Conservation (phyloP, 2,888 invertebrate species). For the Eulithis prunata region DNA sequence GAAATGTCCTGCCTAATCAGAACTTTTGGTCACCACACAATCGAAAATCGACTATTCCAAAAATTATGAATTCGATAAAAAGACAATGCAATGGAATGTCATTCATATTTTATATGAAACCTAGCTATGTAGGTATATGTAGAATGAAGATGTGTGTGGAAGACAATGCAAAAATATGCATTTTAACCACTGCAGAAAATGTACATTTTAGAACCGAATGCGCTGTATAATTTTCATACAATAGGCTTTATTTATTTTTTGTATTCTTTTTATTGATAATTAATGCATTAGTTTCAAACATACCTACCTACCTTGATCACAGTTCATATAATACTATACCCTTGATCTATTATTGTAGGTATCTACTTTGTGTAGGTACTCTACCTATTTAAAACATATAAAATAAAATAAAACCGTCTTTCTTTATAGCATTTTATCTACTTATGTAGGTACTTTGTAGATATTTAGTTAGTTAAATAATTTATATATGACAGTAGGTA, state of each 20-base stretch:
- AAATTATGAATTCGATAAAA: slow-evolving; percentile 1
- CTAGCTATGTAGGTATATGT: background rate
- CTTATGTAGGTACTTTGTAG: background rate
- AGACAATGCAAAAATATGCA: slow-evolving; percentile 27
- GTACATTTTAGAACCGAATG: slow-evolving; percentile 27
- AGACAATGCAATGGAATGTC: slow-evolving; percentile 5
- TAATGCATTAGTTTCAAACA: background rate
- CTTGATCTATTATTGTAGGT: too few relatives aligned
- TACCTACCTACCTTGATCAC: too few relatives aligned
- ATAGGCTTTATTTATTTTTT: slow-evolving; percentile 38
- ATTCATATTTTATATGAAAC: slow-evolving; percentile 1
- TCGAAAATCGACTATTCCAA: background rate
- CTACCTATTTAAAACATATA: too few relatives aligned
- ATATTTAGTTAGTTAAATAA: background rate
- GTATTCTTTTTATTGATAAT: slow-evolving; percentile 12
- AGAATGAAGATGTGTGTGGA: slow-evolving; percentile 16
- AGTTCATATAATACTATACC: too few relatives aligned
- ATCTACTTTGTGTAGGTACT: too few relatives aligned
- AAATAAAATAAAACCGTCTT: too few relatives aligned
- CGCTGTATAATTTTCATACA: slow-evolving; percentile 39
- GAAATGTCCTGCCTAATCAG: background rate
- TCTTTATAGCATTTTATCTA: background rate
- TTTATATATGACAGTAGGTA: too few relatives aligned
- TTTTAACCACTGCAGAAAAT: slow-evolving; percentile 27
- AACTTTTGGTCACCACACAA: slow-evolving; percentile 8